These are phyloP conservation scores for Drosophila lini DNA, from an alignment of 1,140 invertebrate species.

Conservation along the genomic window DNA sequence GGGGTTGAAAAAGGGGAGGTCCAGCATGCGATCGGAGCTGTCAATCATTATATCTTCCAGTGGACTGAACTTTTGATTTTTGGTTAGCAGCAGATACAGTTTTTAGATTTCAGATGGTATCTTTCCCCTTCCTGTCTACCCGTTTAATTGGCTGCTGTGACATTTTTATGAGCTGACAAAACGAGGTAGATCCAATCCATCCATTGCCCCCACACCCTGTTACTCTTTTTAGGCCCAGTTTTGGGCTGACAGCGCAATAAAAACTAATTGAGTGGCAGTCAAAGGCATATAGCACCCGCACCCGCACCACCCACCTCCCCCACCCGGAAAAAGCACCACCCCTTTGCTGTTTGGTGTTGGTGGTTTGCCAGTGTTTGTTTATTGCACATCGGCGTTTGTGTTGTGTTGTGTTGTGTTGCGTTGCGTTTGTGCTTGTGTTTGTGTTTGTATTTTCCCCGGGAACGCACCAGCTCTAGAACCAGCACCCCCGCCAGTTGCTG, in stretches of 20 bases:
- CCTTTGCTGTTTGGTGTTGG: constrained; percentile 37
- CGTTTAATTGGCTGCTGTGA: constrained; percentile 71
- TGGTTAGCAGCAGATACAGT: background rate
- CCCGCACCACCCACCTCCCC: background rate
- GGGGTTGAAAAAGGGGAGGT: constrained; percentile 12
- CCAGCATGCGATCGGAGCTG: constrained; percentile 30
- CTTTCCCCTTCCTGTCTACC: constrained; percentile 6
- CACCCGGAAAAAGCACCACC: background rate
- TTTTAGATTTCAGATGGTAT: constrained; percentile 6
- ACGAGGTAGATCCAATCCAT: constrained; percentile 49
- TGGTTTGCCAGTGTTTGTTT: constrained; percentile 68
- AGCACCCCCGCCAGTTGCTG: constrained; percentile 8
- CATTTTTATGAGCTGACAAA: constrained; percentile 75
- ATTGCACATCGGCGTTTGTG: constrained; percentile 59
- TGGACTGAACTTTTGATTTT: background rate
- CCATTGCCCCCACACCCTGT: background rate
- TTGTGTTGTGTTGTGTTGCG: background rate
- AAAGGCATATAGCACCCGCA: constrained; percentile 23
- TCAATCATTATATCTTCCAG: constrained; percentile 31
- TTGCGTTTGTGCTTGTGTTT: constrained; percentile 33
- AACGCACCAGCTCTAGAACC: background rate
- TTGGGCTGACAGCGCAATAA: constrained; percentile 76
- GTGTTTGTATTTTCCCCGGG: constrained; percentile 10
- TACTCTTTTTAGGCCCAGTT: constrained; percentile 28
- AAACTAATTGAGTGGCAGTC: constrained; percentile 78